These are phyloP conservation scores for Drosophila hydei DNA, from an alignment of 1,140 invertebrate species.

Conservation along the genomic window DNA sequence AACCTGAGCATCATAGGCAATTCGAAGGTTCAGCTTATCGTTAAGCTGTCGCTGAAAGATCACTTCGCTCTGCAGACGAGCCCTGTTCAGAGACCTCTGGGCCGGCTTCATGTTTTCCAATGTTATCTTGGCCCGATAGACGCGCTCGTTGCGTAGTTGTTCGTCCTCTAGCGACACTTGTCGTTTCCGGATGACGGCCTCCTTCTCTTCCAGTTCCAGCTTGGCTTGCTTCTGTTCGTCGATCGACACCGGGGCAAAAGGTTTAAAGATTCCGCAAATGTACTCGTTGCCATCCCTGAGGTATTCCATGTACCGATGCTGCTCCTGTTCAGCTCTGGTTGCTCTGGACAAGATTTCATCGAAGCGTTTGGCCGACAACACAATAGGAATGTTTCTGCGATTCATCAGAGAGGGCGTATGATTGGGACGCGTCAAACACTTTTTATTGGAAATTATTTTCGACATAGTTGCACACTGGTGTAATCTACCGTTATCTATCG, in stretches of 20 bases:
- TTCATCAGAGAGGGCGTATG: slow-evolving; percentile 15
- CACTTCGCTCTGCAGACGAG: slow-evolving; percentile 50
- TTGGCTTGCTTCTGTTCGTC: slow-evolving; percentile 23
- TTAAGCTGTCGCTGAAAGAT: slow-evolving; percentile 46
- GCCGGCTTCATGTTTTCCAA: slow-evolving; percentile 56
- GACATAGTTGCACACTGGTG: not conserved
- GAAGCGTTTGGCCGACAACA: slow-evolving; percentile 59
- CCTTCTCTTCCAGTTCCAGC: slow-evolving; percentile 2
- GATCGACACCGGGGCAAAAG: slow-evolving; percentile 10
- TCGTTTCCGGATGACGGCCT: slow-evolving; percentile 10
- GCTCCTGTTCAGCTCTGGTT: slow-evolving; percentile 47
- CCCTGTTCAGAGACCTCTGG: slow-evolving; percentile 38
- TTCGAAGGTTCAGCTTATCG: slow-evolving; percentile 44
- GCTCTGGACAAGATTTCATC: slow-evolving; percentile 44
- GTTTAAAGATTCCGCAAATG: slow-evolving; percentile 49
- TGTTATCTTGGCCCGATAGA: slow-evolving; percentile 48
- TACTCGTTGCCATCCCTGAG: slow-evolving; percentile 63
- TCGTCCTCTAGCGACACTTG: slow-evolving; percentile 29
- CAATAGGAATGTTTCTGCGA: slow-evolving; percentile 31
- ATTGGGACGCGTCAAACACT: not conserved
- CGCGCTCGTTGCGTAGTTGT: slow-evolving; percentile 48
- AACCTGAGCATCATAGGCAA: slow-evolving; percentile 24
- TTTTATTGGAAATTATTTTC: not conserved
- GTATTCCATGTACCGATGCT: slow-evolving; percentile 53
- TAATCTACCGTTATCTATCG: no score